A percentile compares a stretch with the other conserved stretches of the same genome.
phyloP scores from a whole-genome alignment of 2,797 vertebrate species.

The Bufotes viridis region DNA sequence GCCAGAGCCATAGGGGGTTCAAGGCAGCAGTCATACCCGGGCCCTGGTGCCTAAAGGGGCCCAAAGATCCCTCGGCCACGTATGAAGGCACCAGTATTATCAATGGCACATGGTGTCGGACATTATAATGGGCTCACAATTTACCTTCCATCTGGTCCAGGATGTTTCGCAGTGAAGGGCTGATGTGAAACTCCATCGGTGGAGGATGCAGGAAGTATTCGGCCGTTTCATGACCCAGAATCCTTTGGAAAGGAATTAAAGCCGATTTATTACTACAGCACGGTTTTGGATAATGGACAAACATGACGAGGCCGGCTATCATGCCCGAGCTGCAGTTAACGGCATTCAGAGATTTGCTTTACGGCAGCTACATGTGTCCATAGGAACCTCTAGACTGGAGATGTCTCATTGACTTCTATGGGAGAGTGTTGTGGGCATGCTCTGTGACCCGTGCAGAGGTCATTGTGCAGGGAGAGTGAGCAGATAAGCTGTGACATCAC shows the following conservation, averaged over 20 bases:
- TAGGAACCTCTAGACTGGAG: too few relatives aligned
- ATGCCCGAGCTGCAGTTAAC: too few relatives aligned
- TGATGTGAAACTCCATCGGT: slow-evolving; percentile 53
- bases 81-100: not conserved
- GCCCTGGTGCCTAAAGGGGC: not conserved
- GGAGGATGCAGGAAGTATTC: slow-evolving; percentile 68
- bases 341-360: too few relatives aligned
- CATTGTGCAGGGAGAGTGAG: too few relatives aligned
- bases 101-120: too few relatives aligned
- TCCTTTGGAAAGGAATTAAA: slow-evolving; percentile 10
- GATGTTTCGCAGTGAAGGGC: slow-evolving; percentile 64
- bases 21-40: not conserved
- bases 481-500: too few relatives aligned
- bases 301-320: too few relatives aligned
- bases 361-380: too few relatives aligned
- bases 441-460: too few relatives aligned
- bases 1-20: too few relatives aligned
- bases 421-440: too few relatives aligned
- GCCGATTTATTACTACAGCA: not conserved
- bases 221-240: slow-evolving; percentile 65
- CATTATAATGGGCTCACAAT: not conserved
- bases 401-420: too few relatives aligned
- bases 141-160: slow-evolving; percentile 67
- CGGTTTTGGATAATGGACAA: not conserved
- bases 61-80: not conserved